Base-by-base conservation (phyloP, 2,888 invertebrate genomes). In the Nematopogon swammerdamellus region DNA sequence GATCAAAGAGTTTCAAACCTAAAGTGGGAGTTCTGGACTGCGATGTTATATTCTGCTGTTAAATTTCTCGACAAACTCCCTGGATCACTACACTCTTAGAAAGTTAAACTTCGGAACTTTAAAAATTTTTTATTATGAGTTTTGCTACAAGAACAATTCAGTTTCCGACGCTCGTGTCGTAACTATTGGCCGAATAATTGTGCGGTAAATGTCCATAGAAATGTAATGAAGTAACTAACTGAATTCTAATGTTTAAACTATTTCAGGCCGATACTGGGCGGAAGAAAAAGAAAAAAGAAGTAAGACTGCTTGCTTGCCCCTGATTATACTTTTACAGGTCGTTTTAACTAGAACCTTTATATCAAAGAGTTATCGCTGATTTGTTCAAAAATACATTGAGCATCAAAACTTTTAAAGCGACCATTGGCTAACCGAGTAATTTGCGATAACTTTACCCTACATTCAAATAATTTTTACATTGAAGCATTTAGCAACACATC, bases 281-380 rank as follows among this genome's bases (percentile, higher is more conserved):
- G 88, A 91, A 91, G 92, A 93, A 92, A 92, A 92, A 92, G 90
- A 92, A 92, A 91, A 93, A 93, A 92, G 92, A 93, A 92, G 93
- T 93, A 93, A 93, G 93, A 89, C 83, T 85, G 84, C 81, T 81
- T 80, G 81, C 70, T 79, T 80, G 80, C 77, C 80, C 80, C 75
- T 75, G 76, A 36, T 73, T 74, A 75, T 72, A 70, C 74, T 66
- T 72, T 75, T 73, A 75, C 68, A 67, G 72, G 72, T 79, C 76
- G 72, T 77, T 80, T 67, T 74, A 68, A 66, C 73, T 81, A 80
- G 76, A 73, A 60, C 67, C 63, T 58, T 57, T 62, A 59, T 47
- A 48, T 60, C 59, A 73, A 67, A 75, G 73, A 80, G 80, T 80
- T 80, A 80, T 80, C 79, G 80, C 79, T 52, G 54, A 55, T 55